Percentiles rank a stretch among this genome's conserved stretches.
These are phyloP conservation scores for Xenus cinereus DNA, from an alignment of 2,113 vertebrate species.

Conservation along the genomic window DNA sequence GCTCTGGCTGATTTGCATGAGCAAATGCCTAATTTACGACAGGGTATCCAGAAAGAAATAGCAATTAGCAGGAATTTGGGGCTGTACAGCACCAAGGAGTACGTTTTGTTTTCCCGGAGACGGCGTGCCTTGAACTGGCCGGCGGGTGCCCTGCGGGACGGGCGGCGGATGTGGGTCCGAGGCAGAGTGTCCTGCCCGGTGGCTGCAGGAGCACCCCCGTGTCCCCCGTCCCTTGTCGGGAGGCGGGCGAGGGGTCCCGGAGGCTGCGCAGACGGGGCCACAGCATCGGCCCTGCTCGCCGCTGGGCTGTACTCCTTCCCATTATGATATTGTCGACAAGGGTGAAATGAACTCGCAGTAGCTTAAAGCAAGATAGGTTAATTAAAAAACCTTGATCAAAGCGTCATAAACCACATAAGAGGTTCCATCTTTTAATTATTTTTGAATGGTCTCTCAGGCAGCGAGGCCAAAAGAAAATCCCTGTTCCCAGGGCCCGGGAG, in stretches of 20 bases:
- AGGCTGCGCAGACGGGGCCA: neutral
- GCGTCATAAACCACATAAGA: slow-evolving; percentile 51
- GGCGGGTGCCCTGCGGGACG: neutral
- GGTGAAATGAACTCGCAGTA: slow-evolving; percentile 41
- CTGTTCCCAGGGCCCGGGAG: neutral
- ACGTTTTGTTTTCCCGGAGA: neutral
- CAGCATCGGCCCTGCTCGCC: neutral
- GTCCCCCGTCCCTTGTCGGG: fast-evolving
- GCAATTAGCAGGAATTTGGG: neutral
- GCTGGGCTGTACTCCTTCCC: neutral
- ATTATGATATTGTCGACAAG: neutral
- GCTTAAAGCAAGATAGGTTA: slow-evolving; percentile 69
- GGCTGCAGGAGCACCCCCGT: neutral
- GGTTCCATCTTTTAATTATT: slow-evolving; percentile 69
- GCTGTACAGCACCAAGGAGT: neutral
- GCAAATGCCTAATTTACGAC: neutral
- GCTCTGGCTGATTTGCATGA: neutral
- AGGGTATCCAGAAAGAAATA: neutral
- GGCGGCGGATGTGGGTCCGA: neutral
- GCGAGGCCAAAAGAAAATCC: neutral
- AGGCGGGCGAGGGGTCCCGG: neutral
- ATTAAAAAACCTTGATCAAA: slow-evolving; percentile 75
- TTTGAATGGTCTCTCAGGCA: slow-evolving; percentile 22
- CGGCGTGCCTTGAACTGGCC: neutral
- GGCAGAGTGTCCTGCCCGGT: neutral